Percentiles rank a stretch among this genome's conserved stretches.
Conservation (phyloP, 2,113 vertebrate genomes). For the Percina caprodes region DNA sequence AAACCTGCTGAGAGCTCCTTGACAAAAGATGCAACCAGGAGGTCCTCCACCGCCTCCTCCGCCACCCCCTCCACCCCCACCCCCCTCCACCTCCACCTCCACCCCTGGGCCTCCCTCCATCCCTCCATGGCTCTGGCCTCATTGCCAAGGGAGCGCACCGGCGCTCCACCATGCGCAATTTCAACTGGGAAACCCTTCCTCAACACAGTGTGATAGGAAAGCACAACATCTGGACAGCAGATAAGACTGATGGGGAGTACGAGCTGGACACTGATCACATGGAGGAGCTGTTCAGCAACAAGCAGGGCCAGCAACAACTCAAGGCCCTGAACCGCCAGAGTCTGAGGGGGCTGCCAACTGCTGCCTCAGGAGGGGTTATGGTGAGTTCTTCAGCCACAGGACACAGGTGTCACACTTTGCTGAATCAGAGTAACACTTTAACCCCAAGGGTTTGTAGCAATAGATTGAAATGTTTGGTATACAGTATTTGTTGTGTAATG, state of each 20-base stretch:
- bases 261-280: conserved; percentile 85
- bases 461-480: conserved; percentile 1
- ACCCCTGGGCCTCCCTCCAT: conserved; percentile 44
- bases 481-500: conserved; percentile 21
- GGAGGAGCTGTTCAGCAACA: conserved; percentile 87
- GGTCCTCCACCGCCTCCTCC: conserved; percentile 50
- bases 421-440: conserved; percentile 6
- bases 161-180: conserved; percentile 83
- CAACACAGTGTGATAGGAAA: conserved; percentile 82
- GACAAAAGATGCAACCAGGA: conserved; percentile 68
- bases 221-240: conserved; percentile 86
- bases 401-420: not conserved
- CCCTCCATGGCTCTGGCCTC: conserved; percentile 18
- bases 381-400: conserved; percentile 67
- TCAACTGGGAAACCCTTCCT: conserved; percentile 88
- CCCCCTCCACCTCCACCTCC: conserved; percentile 62
- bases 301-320: conserved; percentile 55
- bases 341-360: conserved; percentile 51
- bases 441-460: conserved; percentile 11
- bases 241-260: conserved; percentile 71
- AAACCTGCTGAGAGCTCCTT: conserved; percentile 41
- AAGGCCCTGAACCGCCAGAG: conserved; percentile 65
- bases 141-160: conserved; percentile 21
- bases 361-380: conserved; percentile 61
- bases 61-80: conserved; percentile 31